Evolutionary conservation across 2,797 vertebrate species (phyloP).

Genomic region (Momotus momota): DNA sequence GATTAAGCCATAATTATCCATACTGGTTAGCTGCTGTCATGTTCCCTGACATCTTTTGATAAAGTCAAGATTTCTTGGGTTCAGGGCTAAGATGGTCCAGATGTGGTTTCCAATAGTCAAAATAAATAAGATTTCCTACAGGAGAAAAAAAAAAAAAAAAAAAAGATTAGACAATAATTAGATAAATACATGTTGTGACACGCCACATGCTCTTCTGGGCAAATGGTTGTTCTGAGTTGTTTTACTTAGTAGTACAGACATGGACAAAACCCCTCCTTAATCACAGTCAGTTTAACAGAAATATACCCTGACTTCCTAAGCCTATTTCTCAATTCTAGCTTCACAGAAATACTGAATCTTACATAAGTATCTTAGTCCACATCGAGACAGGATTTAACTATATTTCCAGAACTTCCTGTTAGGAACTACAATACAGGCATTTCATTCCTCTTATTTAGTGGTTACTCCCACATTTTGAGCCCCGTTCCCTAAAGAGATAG

Average conservation of each 20-base stretch:
- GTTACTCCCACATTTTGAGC: not conserved
- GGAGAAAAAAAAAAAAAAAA: not conserved
- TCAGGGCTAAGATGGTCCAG: not conserved
- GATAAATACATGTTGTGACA: not conserved
- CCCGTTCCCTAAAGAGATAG: not conserved
- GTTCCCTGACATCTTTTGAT: not conserved
- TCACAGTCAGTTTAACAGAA: not conserved
- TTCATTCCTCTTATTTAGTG: not conserved
- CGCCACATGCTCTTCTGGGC: fast-evolving
- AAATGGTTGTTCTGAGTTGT: not conserved
- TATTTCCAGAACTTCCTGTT: not conserved
- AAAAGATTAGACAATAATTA: not conserved
- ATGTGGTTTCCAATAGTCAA: not conserved
- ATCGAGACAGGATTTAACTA: not conserved
- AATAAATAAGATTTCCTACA: not conserved
- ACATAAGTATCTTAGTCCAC: not conserved
- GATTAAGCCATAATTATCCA: not conserved
- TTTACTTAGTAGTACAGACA: not conserved
- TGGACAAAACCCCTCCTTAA: not conserved
- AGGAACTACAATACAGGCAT: not conserved
- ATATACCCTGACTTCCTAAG: not conserved
- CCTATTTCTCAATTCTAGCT: not conserved
- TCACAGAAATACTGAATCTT: not conserved
- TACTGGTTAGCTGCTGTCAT: fast-evolving
- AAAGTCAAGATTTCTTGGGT: fast-evolving